Percentiles rank a stretch among this genome's conserved stretches.
These are phyloP conservation scores for Volucella inanis DNA, from an alignment of 2,888 invertebrate genomes.

Conservation along the genomic window DNA sequence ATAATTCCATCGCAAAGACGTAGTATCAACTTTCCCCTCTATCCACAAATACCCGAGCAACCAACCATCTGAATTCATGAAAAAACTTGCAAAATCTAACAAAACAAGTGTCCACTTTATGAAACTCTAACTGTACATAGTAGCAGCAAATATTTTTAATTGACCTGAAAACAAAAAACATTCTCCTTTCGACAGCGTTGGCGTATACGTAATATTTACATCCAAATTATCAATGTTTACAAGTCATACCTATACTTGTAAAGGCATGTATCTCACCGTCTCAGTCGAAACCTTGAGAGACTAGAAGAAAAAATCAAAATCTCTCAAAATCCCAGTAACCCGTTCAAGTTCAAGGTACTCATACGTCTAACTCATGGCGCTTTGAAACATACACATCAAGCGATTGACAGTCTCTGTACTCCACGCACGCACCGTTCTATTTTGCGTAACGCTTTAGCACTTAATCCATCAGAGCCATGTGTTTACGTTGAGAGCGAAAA, in stretches of 20 bases:
- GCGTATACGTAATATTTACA: conserved; percentile 71
- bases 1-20: no score
- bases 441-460: conserved; percentile 48
- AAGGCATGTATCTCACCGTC: background rate
- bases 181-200: conserved; percentile 14
- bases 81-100: background rate
- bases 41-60: no score
- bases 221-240: conserved; percentile 56
- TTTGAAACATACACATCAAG: conserved; percentile 18
- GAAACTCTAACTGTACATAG: conserved; percentile 32
- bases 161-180: conserved; percentile 49
- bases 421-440: conserved; percentile 46
- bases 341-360: conserved; percentile 62
- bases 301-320: conserved; percentile 20
- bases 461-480: conserved; percentile 34
- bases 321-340: conserved; percentile 19
- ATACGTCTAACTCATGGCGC: conserved; percentile 36
- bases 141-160: background rate
- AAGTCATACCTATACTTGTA: background rate
- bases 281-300: background rate
- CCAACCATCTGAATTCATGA: no score
- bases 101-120: conserved; percentile 8
- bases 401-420: conserved; percentile 10
- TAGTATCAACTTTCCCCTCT: no score
- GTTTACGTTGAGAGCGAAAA: conserved; percentile 32